Evolutionary conservation across 2,888 invertebrate species (phyloP).

Genomic region (Megalurothrips usitatus): DNA sequence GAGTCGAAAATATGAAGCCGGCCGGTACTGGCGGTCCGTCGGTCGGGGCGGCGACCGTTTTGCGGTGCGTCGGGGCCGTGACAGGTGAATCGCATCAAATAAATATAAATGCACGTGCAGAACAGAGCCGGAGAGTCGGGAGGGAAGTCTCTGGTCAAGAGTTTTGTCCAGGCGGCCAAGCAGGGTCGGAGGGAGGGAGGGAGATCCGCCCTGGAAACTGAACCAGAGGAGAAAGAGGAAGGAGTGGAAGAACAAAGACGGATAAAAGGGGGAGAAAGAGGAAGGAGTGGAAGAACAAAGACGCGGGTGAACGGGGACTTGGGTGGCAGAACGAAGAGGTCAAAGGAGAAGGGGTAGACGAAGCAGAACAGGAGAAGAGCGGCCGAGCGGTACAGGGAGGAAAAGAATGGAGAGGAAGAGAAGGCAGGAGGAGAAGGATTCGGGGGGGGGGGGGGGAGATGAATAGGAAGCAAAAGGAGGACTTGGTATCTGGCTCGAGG

Average conservation of each 20-base stretch:
- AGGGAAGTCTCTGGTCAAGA: too few species aligned
- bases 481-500: too few species aligned
- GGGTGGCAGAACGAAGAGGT: background rate
- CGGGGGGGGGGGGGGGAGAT: background rate
- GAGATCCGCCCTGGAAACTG: too few species aligned
- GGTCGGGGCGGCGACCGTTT: too few species aligned
- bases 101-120: constrained; percentile 19
- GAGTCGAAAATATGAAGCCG: background rate
- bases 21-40: background rate
- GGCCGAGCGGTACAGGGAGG: background rate
- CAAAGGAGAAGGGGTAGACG: background rate
- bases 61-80: background rate
- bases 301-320: too few species aligned
- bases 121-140: background rate
- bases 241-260: background rate
- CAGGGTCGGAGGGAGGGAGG: background rate
- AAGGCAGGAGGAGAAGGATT: background rate
- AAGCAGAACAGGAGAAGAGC: background rate
- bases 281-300: too few species aligned
- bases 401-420: background rate
- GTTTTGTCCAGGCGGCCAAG: too few species aligned
- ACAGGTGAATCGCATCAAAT: constrained; percentile 15
- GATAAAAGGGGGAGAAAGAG: background rate
- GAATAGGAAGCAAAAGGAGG: background rate
- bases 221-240: background rate